Evolutionary conservation across 2,113 vertebrate species (phyloP), one percentile per base, ranked within the genome.

Genomic region (Probosciger aterrimus): DNA sequence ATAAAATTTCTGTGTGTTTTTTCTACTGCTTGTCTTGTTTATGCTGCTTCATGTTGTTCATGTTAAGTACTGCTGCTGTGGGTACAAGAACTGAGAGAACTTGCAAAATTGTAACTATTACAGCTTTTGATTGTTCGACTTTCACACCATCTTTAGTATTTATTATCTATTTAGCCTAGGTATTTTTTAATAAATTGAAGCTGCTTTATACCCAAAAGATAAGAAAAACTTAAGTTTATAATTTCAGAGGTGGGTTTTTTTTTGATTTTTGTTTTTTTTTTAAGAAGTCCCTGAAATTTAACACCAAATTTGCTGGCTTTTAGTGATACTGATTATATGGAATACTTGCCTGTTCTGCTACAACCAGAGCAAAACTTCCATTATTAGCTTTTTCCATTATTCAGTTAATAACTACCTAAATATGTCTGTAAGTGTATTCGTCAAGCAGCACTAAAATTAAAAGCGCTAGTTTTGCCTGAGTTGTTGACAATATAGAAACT

Each of bases 361-460:
- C 3, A 68, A 15, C 9, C 9, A 33, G 27, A 47, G 55, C 23
- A 9, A 82, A 44, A 7, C 47, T 78, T 75, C 16, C 11, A 5
- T 63, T 57, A 37, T 3, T 71, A 71, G 7, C 4, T 78, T 75
- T 71, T 67, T 50, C 30, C 6, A 17, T 88, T 82, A 20, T 17
- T 77, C 19, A n/a, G 6, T 75, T 84, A 75, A 25, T 55, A 75
- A 20, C n/a, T 88, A 10, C 10, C 7, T 53, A 28, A 44, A 20
- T 67, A 53, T 10, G 7, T 77, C 22, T 88, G 0, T 33, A 35
- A 67, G 30, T 4, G 1, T 62, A 59, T 41, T 2, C 1, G 8
- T 63, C 25, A 67, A 70, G 25, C 31, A 76, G 35, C 19, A 33
- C 7, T 76, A 44, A 80, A 82, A 60, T 67, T 24, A 63, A 70